Base-by-base conservation (phyloP, 2,113 vertebrate species). In the Platysternon megacephalum region DNA sequence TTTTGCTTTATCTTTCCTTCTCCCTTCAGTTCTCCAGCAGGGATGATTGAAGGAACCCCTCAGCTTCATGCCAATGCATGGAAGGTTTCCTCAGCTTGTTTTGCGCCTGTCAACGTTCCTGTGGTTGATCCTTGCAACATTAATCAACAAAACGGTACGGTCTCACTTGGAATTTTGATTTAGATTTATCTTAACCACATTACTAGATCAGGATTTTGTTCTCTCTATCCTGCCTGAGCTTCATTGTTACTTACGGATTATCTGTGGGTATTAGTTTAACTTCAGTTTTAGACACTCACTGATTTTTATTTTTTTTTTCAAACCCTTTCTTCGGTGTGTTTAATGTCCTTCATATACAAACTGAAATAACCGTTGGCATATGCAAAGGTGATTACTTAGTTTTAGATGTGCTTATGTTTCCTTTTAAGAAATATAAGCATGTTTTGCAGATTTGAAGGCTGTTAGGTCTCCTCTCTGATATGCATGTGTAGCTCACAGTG, bases 41-140 rank as follows among this genome's bases (percentile, higher is more conserved):
- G 99, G 68, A 99, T 99, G 99, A 99, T 99, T 92, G 99, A 99
- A 98, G 99, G 99, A 24, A 99, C 99, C 1, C 99, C 99, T 52
- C 99, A 99, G 95, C 99, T 99, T 88, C 99, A 99, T 82, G 99
- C 99, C 85, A 99, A 99, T 79, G 99, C 99, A 4, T 99, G 99
- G 99, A 99, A 99, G 91, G 99, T 99, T 95, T 99, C 99, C 2
- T 99, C 99, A 89, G 99, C 99, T 61, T 99, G 99, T 92, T 98
- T 98, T 35, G 98, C 99, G 55, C 99, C 99, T 68, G 95, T 99
- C 91, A 99, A 99, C 93, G 97, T 99, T 81, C 99, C 99, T 86
- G 93, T 99, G 68, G 98, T 99, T 87, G 99, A 99, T 97, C 99
- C 99, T 74, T 99, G 99, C 85, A 99, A 99, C 1, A 93, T 99